Evolutionary conservation across 2,113 vertebrate genomes (phyloP).

Genomic region (Engystomops pustulosus): DNA sequence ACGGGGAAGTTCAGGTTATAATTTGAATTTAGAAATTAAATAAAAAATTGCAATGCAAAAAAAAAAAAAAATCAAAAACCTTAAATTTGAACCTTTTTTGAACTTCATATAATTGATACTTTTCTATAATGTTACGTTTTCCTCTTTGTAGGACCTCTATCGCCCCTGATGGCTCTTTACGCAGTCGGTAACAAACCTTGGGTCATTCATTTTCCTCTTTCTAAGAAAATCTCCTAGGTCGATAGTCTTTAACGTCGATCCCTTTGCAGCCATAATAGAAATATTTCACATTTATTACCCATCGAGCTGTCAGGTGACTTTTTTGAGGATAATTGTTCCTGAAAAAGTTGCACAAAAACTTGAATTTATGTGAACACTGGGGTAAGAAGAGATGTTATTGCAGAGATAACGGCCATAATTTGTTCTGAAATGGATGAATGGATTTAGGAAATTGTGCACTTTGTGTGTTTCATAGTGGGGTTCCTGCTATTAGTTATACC

Average conservation of each 20-base stretch:
- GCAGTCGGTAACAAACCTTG: neutral
- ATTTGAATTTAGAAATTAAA: no score
- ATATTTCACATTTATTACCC: constrained; percentile 46
- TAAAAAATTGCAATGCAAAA: no score
- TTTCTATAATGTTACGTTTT: neutral
- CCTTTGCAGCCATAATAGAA: neutral
- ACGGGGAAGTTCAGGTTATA: neutral
- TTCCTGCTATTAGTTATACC: neutral
- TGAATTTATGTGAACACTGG: no score
- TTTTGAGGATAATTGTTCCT: neutral
- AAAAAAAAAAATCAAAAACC: no score
- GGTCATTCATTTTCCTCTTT: constrained; percentile 11
- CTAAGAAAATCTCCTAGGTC: constrained; percentile 24
- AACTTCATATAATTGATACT: neutral
- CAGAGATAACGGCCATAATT: neutral
- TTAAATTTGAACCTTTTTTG: neutral
- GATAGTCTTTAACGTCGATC: neutral
- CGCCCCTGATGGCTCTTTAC: neutral
- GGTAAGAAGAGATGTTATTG: neutral
- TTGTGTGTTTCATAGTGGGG: neutral
- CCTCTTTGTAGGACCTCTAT: neutral
- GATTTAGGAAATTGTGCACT: neutral
- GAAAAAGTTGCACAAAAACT: neutral
- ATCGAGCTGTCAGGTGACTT: constrained; percentile 12
- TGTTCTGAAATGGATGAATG: neutral